Evolutionary conservation across 1,140 invertebrate species (phyloP), one percentile per base, ranked within the genome.

Genomic region (Caerostris darwini): DNA sequence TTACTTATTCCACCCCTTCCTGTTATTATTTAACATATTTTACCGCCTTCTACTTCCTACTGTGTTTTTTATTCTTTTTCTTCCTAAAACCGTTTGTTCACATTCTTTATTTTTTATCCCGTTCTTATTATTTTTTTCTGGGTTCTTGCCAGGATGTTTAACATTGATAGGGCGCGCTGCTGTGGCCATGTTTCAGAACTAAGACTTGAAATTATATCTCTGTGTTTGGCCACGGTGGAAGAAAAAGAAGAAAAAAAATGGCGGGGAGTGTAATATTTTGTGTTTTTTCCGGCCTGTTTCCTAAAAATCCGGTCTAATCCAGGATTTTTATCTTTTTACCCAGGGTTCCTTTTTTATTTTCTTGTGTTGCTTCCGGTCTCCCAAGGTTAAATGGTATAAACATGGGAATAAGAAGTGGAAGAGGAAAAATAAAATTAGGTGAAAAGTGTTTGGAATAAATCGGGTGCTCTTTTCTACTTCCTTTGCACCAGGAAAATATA

Each of bases 21-120:
- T 85, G 82, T 58, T 87, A 87, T 87, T 87, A 87, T 87, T 87
- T 64, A 87, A 87, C 88, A 90, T 71, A 90, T 71, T 90, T 90
- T 71, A 69, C 88, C 12, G 14, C 85, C 58, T 71, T 8, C 64
- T 71, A 64, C 53, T 58, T 69, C 50, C 56, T 90, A 14, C 57
- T 61, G 53, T 50, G 61, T 50, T 87, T 64, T 64, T 64, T 87
- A 53, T 64, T 61, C 10, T 7, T 50, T 82, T 54, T 56, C 54
- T 8, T 71, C 34, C 12, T 69, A 87, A 88, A 54, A 90, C 6
- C 12, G 7, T 34, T 77, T 90, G 88, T 90, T 71, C 85, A 56
- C 57, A 17, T 19, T 87, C 34, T 34, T 10, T 56, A 10, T 69
- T 71, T 53, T 90, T 90, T 34, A 34, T 34, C 34, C 34, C 0